phyloP scores from a whole-genome alignment of 2,797 vertebrate species.

The Apodemus agrarius region DNA sequence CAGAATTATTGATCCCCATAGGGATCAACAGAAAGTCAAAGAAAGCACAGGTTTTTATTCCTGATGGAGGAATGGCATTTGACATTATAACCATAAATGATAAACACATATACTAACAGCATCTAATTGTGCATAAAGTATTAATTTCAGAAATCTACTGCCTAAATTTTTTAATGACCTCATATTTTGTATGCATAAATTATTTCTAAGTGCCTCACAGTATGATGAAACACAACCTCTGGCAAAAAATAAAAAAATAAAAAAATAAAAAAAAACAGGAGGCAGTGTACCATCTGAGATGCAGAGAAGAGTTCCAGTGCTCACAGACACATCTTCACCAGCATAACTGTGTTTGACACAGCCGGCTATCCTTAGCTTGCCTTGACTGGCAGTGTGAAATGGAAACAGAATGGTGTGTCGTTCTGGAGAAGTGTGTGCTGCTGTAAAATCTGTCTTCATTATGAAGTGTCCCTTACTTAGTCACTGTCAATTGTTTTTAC shows the following conservation, averaged over 20 bases:
- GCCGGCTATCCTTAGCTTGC: neutral
- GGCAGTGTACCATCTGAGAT: neutral
- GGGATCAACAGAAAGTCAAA: neutral
- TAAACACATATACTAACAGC: neutral
- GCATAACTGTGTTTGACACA: neutral
- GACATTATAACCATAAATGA: slow-evolving; percentile 27
- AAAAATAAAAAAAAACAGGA: neutral
- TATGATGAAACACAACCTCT: neutral
- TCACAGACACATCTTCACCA: neutral
- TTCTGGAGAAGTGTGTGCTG: neutral
- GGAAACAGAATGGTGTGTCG: slow-evolving; percentile 31
- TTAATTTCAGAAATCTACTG: slow-evolving; percentile 25
- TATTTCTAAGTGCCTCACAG: slow-evolving; percentile 4
- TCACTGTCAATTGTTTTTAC: slow-evolving; percentile 2
- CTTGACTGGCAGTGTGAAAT: neutral
- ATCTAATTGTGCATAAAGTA: slow-evolving; percentile 17
- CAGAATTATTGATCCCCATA: neutral
- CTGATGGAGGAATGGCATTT: neutral
- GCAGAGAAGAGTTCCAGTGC: neutral
- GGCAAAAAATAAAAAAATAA: too few relatives aligned
- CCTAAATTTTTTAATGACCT: slow-evolving; percentile 5
- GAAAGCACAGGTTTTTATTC: neutral
- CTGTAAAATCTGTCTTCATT: neutral
- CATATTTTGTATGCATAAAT: neutral
- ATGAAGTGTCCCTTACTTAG: neutral